Evolutionary conservation across 2,797 vertebrate genomes (phyloP), one percentile per base, ranked within the genome.

Genomic region (Enteromius thamalakanensis): DNA sequence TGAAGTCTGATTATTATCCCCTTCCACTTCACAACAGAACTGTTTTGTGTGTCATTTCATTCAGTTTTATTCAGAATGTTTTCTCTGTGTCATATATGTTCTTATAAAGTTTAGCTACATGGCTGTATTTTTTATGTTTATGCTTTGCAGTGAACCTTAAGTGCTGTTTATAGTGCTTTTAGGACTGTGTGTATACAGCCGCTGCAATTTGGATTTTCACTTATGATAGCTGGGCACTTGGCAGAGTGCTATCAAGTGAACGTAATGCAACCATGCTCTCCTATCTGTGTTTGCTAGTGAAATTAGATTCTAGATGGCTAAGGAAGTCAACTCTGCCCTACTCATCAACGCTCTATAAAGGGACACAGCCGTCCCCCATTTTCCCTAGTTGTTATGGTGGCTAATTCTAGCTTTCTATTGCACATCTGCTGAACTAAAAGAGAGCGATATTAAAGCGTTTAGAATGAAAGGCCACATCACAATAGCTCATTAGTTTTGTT

Each of bases 371-470:
- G 88, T 76, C 86, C 87, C 88, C 87, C 89, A 92, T 93, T 92
- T 93, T 89, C 89, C 82, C 90, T 90, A 90, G 88, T 90, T 89
- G 92, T 93, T 93, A 88, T 86, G 65, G 83, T 80, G 80, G 80
- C 85, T 88, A 77, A 85, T 91, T 92, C 91, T 89, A 88, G 89
- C 85, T 14, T 88, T 88, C 87, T 90, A 92, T 92, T 89, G 88
- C 86, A 87, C 92, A 94, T 93, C 92, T 93, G 92, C 90, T 86
- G 75, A 87, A 88, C 90, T 83, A 88, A 82, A 67, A 82, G 55
- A 86, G 74, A 69, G 62, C 32, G n/a, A 60, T 79, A 76, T 64
- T 84, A 71, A 37, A 72, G 6, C n/a, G 9, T n/a, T 37, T 45
- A 40, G 51, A 62, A 42, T 40, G 65, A 58, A 82, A 58, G 71